A percentile compares a stretch with the other conserved stretches of the same genome.
Conservation (phyloP, 2,888 invertebrate genomes). For the Protonemura montana region DNA sequence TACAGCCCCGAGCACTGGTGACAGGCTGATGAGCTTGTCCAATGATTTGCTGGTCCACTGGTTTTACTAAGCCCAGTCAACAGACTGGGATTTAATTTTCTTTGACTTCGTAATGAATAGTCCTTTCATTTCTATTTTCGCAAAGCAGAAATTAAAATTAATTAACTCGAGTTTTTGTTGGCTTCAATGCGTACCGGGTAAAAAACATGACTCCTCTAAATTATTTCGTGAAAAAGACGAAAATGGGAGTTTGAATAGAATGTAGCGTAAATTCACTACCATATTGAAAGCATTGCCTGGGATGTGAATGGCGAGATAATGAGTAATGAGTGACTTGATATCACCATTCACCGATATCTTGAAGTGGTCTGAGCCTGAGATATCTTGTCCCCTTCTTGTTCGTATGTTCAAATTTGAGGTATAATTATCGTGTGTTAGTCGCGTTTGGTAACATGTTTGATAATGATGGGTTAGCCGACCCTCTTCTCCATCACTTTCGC, state of each 20-base stretch:
- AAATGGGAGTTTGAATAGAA: too few species aligned
- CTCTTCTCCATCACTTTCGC: background rate
- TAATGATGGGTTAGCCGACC: background rate
- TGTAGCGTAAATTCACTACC: too few species aligned
- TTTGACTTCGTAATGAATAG: slow-evolving; percentile 8
- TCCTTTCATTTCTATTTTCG: slow-evolving; percentile 35
- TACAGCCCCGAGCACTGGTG: too few species aligned
- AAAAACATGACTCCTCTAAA: background rate
- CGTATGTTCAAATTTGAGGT: too few species aligned
- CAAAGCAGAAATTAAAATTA: slow-evolving; percentile 7
- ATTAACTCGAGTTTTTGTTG: slow-evolving; percentile 16
- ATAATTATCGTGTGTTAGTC: too few species aligned
- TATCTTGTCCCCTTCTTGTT: too few species aligned
- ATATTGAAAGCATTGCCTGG: too few species aligned
- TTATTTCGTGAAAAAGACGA: background rate
- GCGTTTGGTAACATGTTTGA: background rate
- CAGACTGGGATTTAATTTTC: slow-evolving; percentile 24
- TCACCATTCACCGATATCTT: too few species aligned
- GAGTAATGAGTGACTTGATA: too few species aligned
- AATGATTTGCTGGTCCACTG: background rate
- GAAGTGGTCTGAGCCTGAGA: too few species aligned
- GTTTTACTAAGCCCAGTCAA: background rate
- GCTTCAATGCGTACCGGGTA: background rate
- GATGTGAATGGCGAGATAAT: too few species aligned
- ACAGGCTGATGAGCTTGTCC: background rate